These are phyloP conservation scores for Acestrorhynchus altus DNA, from an alignment of 2,797 vertebrate genomes.

Conservation along the genomic window DNA sequence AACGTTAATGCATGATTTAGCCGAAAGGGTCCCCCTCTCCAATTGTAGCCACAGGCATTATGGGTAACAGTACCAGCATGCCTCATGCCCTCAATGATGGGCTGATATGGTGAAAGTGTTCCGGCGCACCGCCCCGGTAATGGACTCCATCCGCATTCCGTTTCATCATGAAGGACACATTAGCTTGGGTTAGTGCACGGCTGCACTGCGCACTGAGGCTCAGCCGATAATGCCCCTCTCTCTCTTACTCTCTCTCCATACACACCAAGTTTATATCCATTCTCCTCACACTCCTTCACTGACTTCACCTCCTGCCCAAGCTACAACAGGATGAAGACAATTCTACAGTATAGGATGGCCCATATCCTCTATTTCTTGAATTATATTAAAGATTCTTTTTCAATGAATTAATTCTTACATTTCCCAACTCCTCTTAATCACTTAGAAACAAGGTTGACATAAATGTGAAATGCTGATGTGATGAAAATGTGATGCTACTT, in stretches of 20 bases:
- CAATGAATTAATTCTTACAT: no score
- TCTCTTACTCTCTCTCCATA: background rate
- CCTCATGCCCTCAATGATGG: constrained; percentile 38
- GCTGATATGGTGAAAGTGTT: constrained; percentile 73
- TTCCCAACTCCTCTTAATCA: no score
- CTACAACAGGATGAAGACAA: background rate
- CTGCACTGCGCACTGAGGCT: constrained; percentile 5
- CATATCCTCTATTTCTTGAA: no score
- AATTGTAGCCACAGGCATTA: background rate
- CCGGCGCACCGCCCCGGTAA: constrained; percentile 71
- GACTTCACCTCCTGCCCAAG: background rate
- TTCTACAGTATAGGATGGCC: background rate
- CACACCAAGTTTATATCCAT: background rate
- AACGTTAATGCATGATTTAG: background rate
- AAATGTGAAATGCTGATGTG: no score
- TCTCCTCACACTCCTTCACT: background rate
- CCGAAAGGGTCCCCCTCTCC: background rate
- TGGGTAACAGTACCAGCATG: constrained; percentile 20
- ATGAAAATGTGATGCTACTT: no score
- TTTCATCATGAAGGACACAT: constrained; percentile 50
- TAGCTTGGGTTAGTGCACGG: constrained; percentile 28
- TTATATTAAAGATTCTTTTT: no score
- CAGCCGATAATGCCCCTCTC: background rate
- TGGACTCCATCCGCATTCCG: constrained; percentile 68
- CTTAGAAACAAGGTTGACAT: no score